A percentile compares a stretch with the other conserved stretches of the same genome.
phyloP scores from a whole-genome alignment of 2,113 vertebrate species.

The Psittacula cyanocephala region DNA sequence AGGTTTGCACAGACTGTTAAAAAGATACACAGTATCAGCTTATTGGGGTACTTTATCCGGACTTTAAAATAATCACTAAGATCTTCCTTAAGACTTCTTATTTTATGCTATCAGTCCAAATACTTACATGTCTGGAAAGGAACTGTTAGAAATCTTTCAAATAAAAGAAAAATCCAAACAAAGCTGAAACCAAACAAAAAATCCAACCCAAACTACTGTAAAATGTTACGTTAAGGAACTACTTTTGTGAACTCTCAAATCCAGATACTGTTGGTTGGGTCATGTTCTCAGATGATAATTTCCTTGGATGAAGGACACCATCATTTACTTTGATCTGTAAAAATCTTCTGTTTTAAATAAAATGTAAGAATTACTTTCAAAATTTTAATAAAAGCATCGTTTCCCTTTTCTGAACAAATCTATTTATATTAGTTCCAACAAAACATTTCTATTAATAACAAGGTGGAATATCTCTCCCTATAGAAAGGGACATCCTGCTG shows the following conservation, averaged over 20 bases:
- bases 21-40: not conserved
- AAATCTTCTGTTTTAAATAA: not conserved
- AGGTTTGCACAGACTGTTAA: not conserved
- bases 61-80: not conserved
- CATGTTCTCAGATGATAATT: not conserved
- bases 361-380: not conserved
- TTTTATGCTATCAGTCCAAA: not conserved
- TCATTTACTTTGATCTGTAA: not conserved
- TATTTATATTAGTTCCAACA: not conserved
- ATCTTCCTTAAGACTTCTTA: not conserved
- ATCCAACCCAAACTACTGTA: not conserved
- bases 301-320: not conserved
- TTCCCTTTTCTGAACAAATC: not conserved
- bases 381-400: not conserved
- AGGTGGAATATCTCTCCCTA: not conserved
- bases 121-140: not conserved
- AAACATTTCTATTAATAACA: not conserved
- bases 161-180: fast-evolving
- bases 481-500: not conserved
- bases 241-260: not conserved
- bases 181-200: not conserved
- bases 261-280: not conserved
- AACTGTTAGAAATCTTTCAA: not conserved
- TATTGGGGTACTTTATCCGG: not conserved
- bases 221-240: not conserved